These are phyloP conservation scores for Falco biarmicus DNA, from an alignment of 2,797 vertebrate species.

Conservation along the genomic window DNA sequence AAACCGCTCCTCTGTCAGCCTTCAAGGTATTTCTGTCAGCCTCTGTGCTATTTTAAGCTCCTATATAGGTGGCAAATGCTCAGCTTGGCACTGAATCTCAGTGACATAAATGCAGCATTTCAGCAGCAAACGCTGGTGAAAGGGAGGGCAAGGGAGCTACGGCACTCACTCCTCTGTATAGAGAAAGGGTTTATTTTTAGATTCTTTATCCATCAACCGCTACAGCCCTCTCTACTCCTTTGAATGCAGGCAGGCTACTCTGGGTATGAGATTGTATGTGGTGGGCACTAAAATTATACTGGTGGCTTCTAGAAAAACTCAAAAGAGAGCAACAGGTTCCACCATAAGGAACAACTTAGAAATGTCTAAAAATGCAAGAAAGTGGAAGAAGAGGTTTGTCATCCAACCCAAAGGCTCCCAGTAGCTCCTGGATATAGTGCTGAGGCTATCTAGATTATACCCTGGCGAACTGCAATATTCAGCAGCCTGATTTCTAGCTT, in stretches of 20 bases:
- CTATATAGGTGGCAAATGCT: conserved; percentile 39
- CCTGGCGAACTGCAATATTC: not conserved
- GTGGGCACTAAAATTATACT: not conserved
- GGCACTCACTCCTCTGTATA: not conserved
- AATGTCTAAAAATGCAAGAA: not conserved
- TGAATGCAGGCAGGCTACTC: not conserved
- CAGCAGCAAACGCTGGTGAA: not conserved
- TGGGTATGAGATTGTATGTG: not conserved
- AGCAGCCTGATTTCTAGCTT: not conserved
- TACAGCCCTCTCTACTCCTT: not conserved
- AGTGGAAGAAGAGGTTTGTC: not conserved
- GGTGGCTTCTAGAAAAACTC: not conserved
- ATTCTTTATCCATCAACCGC: not conserved
- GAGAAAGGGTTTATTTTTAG: not conserved
- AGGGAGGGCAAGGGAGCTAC: not conserved
- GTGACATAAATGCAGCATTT: conserved; percentile 28
- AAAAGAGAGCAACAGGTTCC: not conserved
- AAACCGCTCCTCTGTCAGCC: conserved; percentile 9
- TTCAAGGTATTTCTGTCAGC: conserved; percentile 58
- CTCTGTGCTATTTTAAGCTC: conserved; percentile 57
- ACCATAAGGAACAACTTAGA: not conserved
- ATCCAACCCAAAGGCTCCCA: not conserved
- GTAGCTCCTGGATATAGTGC: not conserved
- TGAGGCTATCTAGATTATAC: not conserved
- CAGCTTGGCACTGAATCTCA: conserved; percentile 13